Base-by-base conservation (phyloP, 1,140 invertebrate species). In the Camponotus floridanus region DNA sequence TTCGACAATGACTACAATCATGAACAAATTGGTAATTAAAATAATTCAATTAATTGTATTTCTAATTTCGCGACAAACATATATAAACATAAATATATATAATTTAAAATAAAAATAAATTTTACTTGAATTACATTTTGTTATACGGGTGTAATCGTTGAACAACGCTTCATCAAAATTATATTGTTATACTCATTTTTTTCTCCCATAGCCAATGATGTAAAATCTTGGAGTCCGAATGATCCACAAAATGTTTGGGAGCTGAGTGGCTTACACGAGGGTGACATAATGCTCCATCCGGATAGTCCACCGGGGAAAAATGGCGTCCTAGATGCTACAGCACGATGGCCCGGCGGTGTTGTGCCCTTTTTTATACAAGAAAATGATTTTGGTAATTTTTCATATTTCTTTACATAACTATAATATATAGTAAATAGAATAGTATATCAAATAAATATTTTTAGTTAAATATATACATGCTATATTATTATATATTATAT, bases 361-460 rank as follows among this genome's bases (percentile, higher is more conserved):
- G 95, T 97, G 4, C 96, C 97, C 33, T 97, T 96, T 87, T 95
- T 95, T 59, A 97, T 97, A 31, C 95, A 96, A 62, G 95, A 95
- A 31, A 94, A 96, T 76, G 96, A 97, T 92, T 97, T 97, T 87
- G 94, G 97, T 97, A 95, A 87, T 64, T 36, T 1, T 3, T 67
- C 31, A 15, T 45, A 0, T 76, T 62, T 21, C 9, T 59, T 51
- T 68, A 31, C 57, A 9, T 62, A 33, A 62, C 2, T 15, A 48
- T 42, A 45, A 51, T 4, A 39, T 39, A 4, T n/a, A 26, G 5
- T 5, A 51, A 51, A 4, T 51, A 51, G 4, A 48, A 57, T 15
- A 33, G 0, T 15, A 33, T 68, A 45, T 1, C 0, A 39, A 51
- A 0, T 74, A 26, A n/a, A 2, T 36, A 59, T 59, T 7, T 36